Evolutionary conservation across 2,888 invertebrate species (phyloP).

Genomic region (Aporophyla nigra): DNA sequence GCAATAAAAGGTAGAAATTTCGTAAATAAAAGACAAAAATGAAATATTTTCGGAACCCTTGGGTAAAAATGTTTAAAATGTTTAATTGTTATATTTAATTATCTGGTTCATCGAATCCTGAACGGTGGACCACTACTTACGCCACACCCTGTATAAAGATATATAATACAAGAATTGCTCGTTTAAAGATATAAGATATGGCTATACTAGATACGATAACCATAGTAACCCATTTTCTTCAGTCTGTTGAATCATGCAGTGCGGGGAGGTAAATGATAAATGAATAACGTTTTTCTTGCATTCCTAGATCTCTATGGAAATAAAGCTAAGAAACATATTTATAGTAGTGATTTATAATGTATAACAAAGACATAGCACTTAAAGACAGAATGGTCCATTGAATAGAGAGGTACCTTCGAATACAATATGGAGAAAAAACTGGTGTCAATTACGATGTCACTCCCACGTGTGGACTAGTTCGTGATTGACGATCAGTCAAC

Average conservation of each 20-base stretch:
- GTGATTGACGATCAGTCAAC: background rate
- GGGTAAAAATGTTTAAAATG: too few species aligned
- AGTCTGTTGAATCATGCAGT: slow-evolving; percentile 40
- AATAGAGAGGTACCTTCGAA: slow-evolving; percentile 15
- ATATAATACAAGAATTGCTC: too few species aligned
- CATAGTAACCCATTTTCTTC: slow-evolving; percentile 39
- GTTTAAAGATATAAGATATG: too few species aligned
- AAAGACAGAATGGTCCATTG: slow-evolving; percentile 3
- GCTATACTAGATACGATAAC: slow-evolving; percentile 15
- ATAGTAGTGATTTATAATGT: slow-evolving; percentile 50
- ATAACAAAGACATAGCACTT: slow-evolving; percentile 27
- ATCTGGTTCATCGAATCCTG: too few species aligned
- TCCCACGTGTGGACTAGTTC: slow-evolving; percentile 17
- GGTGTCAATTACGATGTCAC: slow-evolving; percentile 38
- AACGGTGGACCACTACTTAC: too few species aligned
- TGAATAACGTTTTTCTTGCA: slow-evolving; percentile 46
- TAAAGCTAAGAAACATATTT: slow-evolving; percentile 39
- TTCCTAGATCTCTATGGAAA: slow-evolving; percentile 42
- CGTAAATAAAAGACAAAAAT: too few species aligned
- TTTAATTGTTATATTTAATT: too few species aligned
- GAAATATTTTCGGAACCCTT: too few species aligned
- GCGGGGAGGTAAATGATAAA: slow-evolving; percentile 36
- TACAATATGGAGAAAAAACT: slow-evolving; percentile 27
- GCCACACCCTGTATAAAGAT: too few species aligned
- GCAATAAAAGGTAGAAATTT: too few species aligned